Conservation (phyloP, 2,113 vertebrate species). For the Anser cygnoides region DNA sequence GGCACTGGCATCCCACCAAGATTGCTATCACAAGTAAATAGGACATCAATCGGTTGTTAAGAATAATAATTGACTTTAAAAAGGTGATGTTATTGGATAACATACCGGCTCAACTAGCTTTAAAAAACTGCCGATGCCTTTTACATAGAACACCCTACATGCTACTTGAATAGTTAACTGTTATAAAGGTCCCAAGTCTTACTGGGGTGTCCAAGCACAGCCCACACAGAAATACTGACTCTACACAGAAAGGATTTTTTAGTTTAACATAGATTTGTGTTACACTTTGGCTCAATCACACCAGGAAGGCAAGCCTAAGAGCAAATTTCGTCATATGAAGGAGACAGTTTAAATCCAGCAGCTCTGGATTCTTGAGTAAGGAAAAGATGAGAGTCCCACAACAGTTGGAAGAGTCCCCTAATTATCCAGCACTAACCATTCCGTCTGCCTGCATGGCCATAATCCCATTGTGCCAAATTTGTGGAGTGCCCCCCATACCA, state of each 20-base stretch:
- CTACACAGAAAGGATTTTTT: background rate
- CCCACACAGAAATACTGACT: background rate
- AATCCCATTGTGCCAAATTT: background rate
- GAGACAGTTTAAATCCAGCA: background rate
- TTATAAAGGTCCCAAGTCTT: background rate
- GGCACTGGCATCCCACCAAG: slow-evolving; percentile 43
- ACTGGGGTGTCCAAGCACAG: background rate
- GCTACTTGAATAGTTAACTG: background rate
- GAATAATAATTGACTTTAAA: slow-evolving; percentile 59
- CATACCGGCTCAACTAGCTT: background rate
- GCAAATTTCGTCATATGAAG: background rate
- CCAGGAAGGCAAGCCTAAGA: background rate
- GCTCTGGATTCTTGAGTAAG: background rate
- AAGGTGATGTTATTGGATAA: slow-evolving; percentile 54
- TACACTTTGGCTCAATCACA: background rate
- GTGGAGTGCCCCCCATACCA: background rate
- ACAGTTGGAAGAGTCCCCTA: background rate
- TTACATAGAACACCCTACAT: background rate
- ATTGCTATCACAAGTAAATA: slow-evolving; percentile 53
- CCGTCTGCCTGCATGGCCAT: background rate
- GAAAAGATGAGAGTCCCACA: background rate
- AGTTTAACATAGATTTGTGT: background rate
- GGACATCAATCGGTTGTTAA: slow-evolving; percentile 41
- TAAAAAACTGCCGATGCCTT: background rate
- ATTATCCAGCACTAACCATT: background rate